Evolutionary conservation across 2,888 invertebrate species (phyloP).

Genomic region (Drosophila mulleri): DNA sequence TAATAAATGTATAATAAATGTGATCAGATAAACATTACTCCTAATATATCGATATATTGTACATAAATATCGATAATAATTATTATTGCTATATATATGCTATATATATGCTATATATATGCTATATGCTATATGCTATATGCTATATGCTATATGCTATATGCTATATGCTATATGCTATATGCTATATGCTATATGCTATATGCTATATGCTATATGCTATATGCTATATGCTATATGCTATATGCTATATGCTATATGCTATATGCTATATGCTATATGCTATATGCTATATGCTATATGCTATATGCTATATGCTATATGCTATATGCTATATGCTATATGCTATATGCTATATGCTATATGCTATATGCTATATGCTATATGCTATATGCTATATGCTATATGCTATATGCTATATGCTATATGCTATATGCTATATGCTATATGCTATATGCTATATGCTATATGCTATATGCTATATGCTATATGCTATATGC

Average conservation of each 20-base stretch:
- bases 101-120: slow-evolving; percentile 9
- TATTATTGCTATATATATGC: no score
- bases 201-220: slow-evolving; percentile 7
- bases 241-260: slow-evolving; percentile 8
- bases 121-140: slow-evolving; percentile 12
- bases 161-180: slow-evolving; percentile 12
- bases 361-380: slow-evolving; percentile 13
- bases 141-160: slow-evolving; percentile 11
- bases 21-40: background rate
- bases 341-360: slow-evolving; percentile 10
- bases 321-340: slow-evolving; percentile 14
- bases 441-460: no score
- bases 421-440: no score
- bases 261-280: no score
- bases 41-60: no score
- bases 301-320: slow-evolving; percentile 14
- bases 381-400: slow-evolving; percentile 13
- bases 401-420: no score
- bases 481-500: no score
- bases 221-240: slow-evolving; percentile 11
- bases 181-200: slow-evolving; percentile 12
- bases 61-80: no score
- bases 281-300: slow-evolving; percentile 11
- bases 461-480: no score
- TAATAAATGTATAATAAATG: background rate